Conservation (phyloP, 2,797 vertebrate genomes). For the Artibeus lituratus region DNA sequence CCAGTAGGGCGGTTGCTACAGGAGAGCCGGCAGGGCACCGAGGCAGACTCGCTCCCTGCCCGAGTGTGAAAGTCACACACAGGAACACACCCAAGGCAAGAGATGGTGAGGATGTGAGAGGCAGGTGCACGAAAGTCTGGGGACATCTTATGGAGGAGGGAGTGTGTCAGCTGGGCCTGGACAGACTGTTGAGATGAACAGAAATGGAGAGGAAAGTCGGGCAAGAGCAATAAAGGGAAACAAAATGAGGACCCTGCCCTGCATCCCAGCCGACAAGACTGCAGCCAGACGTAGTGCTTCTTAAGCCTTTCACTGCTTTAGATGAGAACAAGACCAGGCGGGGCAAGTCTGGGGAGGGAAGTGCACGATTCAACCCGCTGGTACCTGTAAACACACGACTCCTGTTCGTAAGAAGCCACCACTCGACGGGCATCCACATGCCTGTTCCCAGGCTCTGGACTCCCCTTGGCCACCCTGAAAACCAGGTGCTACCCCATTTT, state of each 20-base stretch:
- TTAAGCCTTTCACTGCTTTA: accelerated
- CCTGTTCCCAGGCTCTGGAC: background rate
- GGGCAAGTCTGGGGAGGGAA: background rate
- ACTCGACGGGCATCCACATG: background rate
- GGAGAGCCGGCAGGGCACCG: accelerated
- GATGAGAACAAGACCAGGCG: background rate
- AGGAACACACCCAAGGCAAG: background rate
- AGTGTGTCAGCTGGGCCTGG: background rate
- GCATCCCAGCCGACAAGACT: background rate
- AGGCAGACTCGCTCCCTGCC: background rate
- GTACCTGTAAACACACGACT: background rate
- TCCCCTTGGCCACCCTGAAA: background rate
- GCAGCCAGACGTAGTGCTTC: background rate
- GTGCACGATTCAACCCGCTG: accelerated
- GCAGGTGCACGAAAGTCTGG: background rate
- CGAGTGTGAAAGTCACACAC: accelerated
- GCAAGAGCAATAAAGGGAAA: background rate
- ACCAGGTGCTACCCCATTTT: background rate
- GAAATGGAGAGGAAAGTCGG: background rate
- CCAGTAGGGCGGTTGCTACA: background rate
- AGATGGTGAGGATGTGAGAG: background rate
- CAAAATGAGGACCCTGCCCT: background rate
- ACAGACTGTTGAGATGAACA: background rate
- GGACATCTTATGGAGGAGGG: background rate
- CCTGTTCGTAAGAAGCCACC: background rate